These are phyloP conservation scores for Lasaia peninsularis DNA, from an alignment of 1,140 invertebrate genomes.

Conservation along the genomic window DNA sequence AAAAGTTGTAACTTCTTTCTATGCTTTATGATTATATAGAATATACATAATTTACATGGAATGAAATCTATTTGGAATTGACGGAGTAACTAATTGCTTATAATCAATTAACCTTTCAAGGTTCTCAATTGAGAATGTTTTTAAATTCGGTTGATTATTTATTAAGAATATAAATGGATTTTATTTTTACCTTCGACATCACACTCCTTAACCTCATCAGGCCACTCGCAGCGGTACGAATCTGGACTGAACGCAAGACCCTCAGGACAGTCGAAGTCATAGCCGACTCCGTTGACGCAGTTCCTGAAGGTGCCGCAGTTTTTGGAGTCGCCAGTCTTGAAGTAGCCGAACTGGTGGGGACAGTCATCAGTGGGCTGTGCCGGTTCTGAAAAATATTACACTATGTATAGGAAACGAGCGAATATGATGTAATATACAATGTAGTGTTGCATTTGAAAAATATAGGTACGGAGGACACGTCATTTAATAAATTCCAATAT, in stretches of 20 bases:
- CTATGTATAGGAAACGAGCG: no score
- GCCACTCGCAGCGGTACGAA: constrained; percentile 91
- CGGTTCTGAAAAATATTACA: constrained; percentile 44
- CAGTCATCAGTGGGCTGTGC: constrained; percentile 85
- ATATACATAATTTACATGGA: no score
- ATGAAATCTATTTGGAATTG: no score
- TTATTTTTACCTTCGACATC: constrained; percentile 83
- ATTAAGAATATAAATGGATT: not conserved
- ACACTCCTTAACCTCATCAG: constrained; percentile 87
- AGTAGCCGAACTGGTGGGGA: constrained; percentile 91
- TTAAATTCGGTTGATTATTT: not conserved
- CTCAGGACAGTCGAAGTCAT: constrained; percentile 85
- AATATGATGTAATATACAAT: no score
- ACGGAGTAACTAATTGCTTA: no score
- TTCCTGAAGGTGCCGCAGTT: constrained; percentile 92
- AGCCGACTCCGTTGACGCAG: constrained; percentile 86
- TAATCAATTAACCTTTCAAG: no score
- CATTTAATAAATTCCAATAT: no score
- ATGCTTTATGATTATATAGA: no score
- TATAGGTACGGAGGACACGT: no score
- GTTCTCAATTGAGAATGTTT: no score
- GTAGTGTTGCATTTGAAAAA: no score
- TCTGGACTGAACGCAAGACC: constrained; percentile 90
- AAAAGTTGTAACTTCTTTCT: no score
- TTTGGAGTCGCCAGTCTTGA: constrained; percentile 80